Percentiles rank a stretch among this genome's conserved stretches.
Conservation (phyloP, 2,888 invertebrate species). For the Drosophila flavopinicola region DNA sequence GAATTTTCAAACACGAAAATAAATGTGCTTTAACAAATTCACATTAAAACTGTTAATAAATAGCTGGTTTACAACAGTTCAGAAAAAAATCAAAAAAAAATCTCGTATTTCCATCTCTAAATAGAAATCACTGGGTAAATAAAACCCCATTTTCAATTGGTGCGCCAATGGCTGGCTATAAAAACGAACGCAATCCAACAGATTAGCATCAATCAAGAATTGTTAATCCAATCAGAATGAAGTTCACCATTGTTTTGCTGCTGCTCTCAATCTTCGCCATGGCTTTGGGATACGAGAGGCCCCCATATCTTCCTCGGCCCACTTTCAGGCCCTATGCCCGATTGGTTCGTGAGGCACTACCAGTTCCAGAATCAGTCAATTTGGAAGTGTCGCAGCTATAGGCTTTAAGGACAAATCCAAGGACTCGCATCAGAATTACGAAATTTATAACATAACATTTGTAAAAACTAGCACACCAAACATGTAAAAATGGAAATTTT, state of each 20-base stretch:
- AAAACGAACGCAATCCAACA: constrained; percentile 7
- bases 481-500: no score
- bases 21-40: constrained; percentile 62
- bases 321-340: constrained; percentile 13
- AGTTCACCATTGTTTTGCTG: constrained; percentile 26
- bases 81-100: no score
- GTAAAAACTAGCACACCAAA: no score
- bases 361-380: not conserved
- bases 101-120: not conserved
- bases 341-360: constrained; percentile 25
- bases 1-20: constrained; percentile 40
- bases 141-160: not conserved
- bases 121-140: constrained; percentile 4
- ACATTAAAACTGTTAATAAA: no score
- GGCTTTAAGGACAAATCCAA: not conserved
- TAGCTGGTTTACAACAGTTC: no score
- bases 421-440: not conserved
- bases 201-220: constrained; percentile 23
- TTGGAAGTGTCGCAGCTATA: not conserved
- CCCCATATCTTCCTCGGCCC: constrained; percentile 14
- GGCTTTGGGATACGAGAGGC: constrained; percentile 10
- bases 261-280: constrained; percentile 26
- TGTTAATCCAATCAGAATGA: constrained; percentile 26
- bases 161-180: constrained; percentile 10
- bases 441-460: not conserved